Evolutionary conservation across 2,797 vertebrate species (phyloP), one percentile per base, ranked within the genome.

Genomic region (Danio choprae): DNA sequence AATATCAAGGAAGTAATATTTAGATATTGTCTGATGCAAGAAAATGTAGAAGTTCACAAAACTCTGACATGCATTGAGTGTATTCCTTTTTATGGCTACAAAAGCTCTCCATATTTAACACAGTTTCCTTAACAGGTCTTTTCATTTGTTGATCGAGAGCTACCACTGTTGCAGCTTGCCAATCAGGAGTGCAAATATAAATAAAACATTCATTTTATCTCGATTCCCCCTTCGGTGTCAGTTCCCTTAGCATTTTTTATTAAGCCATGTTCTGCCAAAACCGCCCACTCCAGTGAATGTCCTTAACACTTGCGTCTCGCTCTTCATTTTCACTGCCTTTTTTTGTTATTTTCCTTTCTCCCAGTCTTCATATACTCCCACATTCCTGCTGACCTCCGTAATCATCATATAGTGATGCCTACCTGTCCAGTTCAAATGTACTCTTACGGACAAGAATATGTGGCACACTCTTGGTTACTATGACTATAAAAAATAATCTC

Each of bases 331-430:
- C 22, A 38, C 40, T 60, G 6, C 29, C 10, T 50, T 18, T 56
- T 55, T 78, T 74, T 74, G 29, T 64, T 67, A 36, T 44, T 4
- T 16, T 51, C 18, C 9, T 74, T 22, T 69, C 36, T 40, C 48
- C 69, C 63, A 0, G 5, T 75, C 58, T 76, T 56, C 59, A 48
- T 44, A 62, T 76, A 58, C 76, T 80, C 41, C 83, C 69, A 86
- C 82, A 86, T 83, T 85, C 13, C 41, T 55, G 18, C 40, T 73
- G 69, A 80, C 51, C 5, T 18, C 43, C 29, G 46, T 73, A 64
- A 41, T 73, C 58, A 65, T 22, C 20, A n/a, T 44, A 44, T 43
- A 5, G 16, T 38, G 46, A 55, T 20, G 51, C 50, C 62, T 41
- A 65, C 58, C 38, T 73, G 81, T 83, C 41, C 51, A 50, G 70